Percentiles rank a stretch among this genome's conserved stretches.
Evolutionary conservation across 2,797 vertebrate genomes (phyloP).

Genomic region (Acrocephalus scirpaceus): DNA sequence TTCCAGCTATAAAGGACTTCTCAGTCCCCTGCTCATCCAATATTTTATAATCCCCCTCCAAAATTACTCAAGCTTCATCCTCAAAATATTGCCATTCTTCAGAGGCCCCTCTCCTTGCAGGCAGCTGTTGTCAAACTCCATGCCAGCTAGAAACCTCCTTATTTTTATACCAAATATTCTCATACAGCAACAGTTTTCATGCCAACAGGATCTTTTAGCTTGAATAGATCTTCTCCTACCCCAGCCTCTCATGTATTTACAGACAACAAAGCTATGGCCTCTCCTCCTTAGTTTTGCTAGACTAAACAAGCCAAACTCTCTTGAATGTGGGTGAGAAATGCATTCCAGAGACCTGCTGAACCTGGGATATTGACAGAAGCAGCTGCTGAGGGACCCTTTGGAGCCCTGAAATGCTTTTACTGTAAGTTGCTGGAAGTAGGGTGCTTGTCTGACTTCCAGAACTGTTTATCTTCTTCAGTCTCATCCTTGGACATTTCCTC

Average conservation of each 20-base stretch:
- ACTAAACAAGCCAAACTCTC: constrained; percentile 43
- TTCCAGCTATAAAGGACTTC: background rate
- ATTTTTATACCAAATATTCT: background rate
- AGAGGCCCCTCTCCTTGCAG: background rate
- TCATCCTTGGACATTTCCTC: background rate
- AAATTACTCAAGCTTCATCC: background rate
- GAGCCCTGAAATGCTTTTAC: background rate
- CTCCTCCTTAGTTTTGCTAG: constrained; percentile 35
- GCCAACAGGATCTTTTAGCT: constrained; percentile 17
- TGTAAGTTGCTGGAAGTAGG: background rate
- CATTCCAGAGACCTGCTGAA: constrained; percentile 14
- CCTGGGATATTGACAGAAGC: background rate
- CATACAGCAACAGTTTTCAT: background rate
- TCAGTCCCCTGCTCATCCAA: background rate
- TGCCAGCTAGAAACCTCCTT: background rate
- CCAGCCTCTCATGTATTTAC: constrained; percentile 37
- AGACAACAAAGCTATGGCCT: constrained; percentile 30
- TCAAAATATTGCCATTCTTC: background rate
- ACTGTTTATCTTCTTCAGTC: background rate
- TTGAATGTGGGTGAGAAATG: constrained; percentile 34
- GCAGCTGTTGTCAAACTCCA: background rate
- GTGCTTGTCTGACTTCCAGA: background rate
- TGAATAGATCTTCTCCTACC: constrained; percentile 2
- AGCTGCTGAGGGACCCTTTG: background rate
- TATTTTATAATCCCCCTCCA: background rate